Conservation (phyloP, 2,888 invertebrate species). For the Amphimallon solstitiale region DNA sequence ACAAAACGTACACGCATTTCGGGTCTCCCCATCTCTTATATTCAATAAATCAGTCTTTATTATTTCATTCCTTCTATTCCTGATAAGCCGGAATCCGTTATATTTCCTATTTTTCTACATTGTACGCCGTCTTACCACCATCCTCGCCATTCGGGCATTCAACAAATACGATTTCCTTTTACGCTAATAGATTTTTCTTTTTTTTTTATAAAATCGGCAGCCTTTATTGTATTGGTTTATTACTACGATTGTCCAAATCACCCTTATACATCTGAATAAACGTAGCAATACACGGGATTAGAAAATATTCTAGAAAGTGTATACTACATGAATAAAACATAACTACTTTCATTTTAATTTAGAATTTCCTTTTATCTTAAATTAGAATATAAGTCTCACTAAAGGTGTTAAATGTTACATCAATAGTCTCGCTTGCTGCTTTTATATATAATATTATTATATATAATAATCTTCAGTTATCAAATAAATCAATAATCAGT, state of each 20-base stretch:
- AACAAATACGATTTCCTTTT: constrained; percentile 34
- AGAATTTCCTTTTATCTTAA: no score
- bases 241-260: background rate
- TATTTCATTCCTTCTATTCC: constrained; percentile 35
- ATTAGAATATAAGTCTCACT: no score
- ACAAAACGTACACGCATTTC: constrained; percentile 1
- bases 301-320: no score
- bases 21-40: constrained; percentile 20
- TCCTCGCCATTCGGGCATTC: constrained; percentile 18
- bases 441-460: no score
- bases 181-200: constrained; percentile 23
- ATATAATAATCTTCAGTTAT: no score
- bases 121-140: background rate
- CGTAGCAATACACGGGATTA: no score
- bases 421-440: no score
- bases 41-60: constrained; percentile 39
- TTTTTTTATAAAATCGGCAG: constrained; percentile 13
- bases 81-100: constrained; percentile 36
- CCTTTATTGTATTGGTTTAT: constrained; percentile 25
- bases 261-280: no score
- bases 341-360: no score
- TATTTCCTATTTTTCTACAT: constrained; percentile 31
- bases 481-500: no score
- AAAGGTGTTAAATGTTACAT: no score
- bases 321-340: no score